These are phyloP conservation scores for Spodoptera picta DNA, from an alignment of 2,888 invertebrate genomes.

Conservation along the genomic window DNA sequence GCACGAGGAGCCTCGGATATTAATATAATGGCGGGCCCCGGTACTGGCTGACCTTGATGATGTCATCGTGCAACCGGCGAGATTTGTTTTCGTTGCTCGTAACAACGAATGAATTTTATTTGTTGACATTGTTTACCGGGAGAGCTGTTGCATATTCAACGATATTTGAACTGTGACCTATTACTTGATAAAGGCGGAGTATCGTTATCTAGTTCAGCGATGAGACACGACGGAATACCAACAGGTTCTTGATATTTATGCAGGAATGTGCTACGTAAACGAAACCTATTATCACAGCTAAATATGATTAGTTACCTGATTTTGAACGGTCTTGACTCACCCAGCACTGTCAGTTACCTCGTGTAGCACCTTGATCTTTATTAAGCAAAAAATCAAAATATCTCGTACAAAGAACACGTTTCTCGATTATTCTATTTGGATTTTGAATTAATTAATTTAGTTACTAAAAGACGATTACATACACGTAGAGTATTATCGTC, in stretches of 20 bases:
- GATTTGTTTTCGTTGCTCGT: slow-evolving; percentile 70
- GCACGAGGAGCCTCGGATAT: slow-evolving; percentile 48
- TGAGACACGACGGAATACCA: not conserved
- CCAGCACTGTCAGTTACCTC: not conserved
- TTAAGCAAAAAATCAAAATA: slow-evolving; percentile 1
- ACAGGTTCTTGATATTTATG: slow-evolving; percentile 20
- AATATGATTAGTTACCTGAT: slow-evolving; percentile 12
- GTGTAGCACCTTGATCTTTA: slow-evolving; percentile 6
- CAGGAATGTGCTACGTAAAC: slow-evolving; percentile 38
- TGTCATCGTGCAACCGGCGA: slow-evolving; percentile 74
- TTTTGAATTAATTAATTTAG: no score
- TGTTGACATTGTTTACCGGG: slow-evolving; percentile 54
- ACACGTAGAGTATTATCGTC: no score
- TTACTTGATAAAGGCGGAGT: slow-evolving; percentile 14
- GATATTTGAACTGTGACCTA: slow-evolving; percentile 32
- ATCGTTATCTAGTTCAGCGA: slow-evolving; percentile 18
- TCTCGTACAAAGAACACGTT: not conserved
- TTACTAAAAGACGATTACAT: no score
- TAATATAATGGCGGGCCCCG: slow-evolving; percentile 59
- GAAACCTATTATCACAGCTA: slow-evolving; percentile 3
- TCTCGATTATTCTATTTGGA: not conserved
- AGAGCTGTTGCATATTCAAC: slow-evolving; percentile 31
- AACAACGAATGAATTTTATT: slow-evolving; percentile 57
- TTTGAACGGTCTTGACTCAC: slow-evolving; percentile 16
- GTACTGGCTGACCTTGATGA: slow-evolving; percentile 82